A percentile compares a stretch with the other conserved stretches of the same genome.
These are phyloP conservation scores for Sus cebifrons DNA, from an alignment of 2,797 vertebrate genomes.

Conservation along the genomic window DNA sequence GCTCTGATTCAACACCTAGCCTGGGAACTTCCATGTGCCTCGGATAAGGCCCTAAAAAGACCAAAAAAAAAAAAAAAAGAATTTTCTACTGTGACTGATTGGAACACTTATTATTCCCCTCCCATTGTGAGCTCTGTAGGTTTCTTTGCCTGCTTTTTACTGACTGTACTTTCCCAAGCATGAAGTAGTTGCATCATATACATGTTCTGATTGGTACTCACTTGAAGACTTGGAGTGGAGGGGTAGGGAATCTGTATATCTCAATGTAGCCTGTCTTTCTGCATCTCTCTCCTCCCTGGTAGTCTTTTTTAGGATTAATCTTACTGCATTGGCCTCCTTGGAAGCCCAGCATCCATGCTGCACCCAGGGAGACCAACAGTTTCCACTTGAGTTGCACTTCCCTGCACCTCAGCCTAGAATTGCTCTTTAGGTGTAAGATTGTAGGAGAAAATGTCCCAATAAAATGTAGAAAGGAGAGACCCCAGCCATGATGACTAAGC, in stretches of 20 bases:
- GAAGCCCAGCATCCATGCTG: neutral
- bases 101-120: neutral
- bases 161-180: neutral
- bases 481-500: no score
- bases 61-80: neutral
- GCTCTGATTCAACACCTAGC: no score
- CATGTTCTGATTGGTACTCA: neutral
- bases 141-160: neutral
- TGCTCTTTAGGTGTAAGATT: neutral
- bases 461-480: no score
- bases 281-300: neutral
- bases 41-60: no score
- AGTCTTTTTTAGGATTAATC: neutral
- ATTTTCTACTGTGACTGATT: neutral
- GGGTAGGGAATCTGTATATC: neutral
- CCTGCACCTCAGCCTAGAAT: neutral
- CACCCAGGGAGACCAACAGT: neutral
- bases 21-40: no score
- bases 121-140: neutral
- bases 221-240: neutral
- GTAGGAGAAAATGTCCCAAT: no score
- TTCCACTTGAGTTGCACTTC: fast-evolving
- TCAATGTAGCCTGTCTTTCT: neutral
- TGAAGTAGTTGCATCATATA: neutral
- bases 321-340: neutral